Evolutionary conservation across 2,797 vertebrate species (phyloP), one percentile per base, ranked within the genome.

Genomic region (Parauchenoglanis punctatus): DNA sequence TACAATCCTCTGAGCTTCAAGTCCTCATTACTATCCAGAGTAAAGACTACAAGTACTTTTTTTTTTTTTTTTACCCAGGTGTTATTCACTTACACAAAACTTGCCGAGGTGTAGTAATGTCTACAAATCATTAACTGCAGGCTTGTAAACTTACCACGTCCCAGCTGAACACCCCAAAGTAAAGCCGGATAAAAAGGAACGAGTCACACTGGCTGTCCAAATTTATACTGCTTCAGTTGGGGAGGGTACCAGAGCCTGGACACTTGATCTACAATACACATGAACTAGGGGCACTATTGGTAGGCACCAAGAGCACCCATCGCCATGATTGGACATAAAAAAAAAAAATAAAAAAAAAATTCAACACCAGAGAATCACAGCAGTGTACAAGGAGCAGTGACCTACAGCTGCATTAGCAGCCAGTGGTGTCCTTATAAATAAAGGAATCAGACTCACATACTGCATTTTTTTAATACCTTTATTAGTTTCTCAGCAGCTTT

Each of bases 401-500:
- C 91, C 90, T 78, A 87, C 87, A 93, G 93, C 75, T 77, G 75
- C 25, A 31, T 10, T 1, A 28, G 92, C 91, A 25, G 31, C 44
- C 28, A 83, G 73, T 61, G 28, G 72, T 17, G 91, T 91, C 88
- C 89, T 92, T 56, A 31, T 0, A 35, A 77, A 31, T 1, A 54
- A 31, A 89, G 88, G 89, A 91, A 83, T 6, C 25, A 52, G 25
- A 2, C 44, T 28, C 23, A 78, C 83, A 90, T 15, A 68, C 89
- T 90, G 91, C 90, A 81, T 91, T 73, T 89, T 95, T 95, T 95
- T 94, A 93, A 93, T 95, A 95, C 90, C 93, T 96, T 96, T 96
- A 95, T 96, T 96, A 95, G 95, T 96, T 95, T 93, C 58, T 93
- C 94, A 95, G 95, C 95, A 95, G 95, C 95, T 93, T 94, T 86